Evolutionary conservation across 2,888 invertebrate genomes (phyloP), one percentile per base, ranked within the genome.

Genomic region (Calliscelio sp.): DNA sequence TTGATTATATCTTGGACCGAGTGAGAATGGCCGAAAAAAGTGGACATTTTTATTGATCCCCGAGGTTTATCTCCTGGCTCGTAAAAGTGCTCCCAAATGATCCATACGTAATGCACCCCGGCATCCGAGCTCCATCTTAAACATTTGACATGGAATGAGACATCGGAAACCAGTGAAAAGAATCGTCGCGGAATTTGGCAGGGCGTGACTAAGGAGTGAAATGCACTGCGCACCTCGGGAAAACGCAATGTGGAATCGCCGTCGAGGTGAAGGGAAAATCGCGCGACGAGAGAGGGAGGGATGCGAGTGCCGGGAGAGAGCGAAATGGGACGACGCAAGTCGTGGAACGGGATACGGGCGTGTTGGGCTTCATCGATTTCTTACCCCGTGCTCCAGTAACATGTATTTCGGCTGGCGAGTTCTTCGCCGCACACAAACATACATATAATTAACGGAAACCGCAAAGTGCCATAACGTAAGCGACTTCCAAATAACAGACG

Each of bases 311-410:
- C 16, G 68, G 38, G 84, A 61, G 81, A 75, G 75, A 61, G 81
- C 66, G 80, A 78, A 87, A 83, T 84, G 81, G 80, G 71, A 73
- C 78, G 81, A 80, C 71, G 79, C 81, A 81, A 83, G 77, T 71
- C 79, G 79, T 63, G 84, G 78, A 51, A 79, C 80, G 85, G 83
- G 85, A 79, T 80, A 79, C 79, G 78, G 70, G 87, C 86, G 89
- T 86, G 88, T 89, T 90, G 91, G 89, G 92, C 92, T 92, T 92
- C 90, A 92, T 92, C 92, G 92, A 92, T 92, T 91, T 92, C 92
- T 92, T 90, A 91, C 90, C 89, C 90, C 88, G 90, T 92, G 91
- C 88, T 91, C 91, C 90, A 92, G 91, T 92, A 91, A 91, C 90
- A 90, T 88, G 88, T 90, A 89, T 90, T 88, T 81, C 57, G 74